Evolutionary conservation across 2,113 vertebrate species (phyloP).

Genomic region (Pelodiscus sinensis): DNA sequence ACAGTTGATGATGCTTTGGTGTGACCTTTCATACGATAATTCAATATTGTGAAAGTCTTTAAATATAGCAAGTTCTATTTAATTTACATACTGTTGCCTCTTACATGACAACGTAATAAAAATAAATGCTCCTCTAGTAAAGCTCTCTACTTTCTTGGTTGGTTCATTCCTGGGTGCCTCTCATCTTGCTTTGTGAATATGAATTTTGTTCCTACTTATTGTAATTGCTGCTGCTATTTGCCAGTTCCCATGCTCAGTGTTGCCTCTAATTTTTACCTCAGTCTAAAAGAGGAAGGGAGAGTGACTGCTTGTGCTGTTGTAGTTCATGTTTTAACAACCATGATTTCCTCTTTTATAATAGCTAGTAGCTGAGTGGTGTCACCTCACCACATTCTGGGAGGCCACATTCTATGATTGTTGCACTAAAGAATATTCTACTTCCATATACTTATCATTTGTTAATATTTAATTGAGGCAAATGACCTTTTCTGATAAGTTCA

Average conservation of each 20-base stretch:
- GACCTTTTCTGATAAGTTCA: not conserved
- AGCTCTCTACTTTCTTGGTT: not conserved
- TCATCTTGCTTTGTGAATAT: not conserved
- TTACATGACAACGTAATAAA: not conserved
- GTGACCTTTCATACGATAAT: not conserved
- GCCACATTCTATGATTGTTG: not conserved
- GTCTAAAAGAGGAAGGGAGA: not conserved
- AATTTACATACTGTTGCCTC: not conserved
- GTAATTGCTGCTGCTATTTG: not conserved
- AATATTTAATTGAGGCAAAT: no score
- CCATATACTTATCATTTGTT: not conserved
- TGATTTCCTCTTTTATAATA: not conserved
- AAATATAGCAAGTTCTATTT: not conserved
- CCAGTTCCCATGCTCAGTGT: not conserved
- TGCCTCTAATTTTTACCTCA: constrained; percentile 1
- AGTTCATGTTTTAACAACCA: not conserved
- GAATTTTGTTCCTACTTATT: not conserved
- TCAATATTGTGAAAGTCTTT: not conserved
- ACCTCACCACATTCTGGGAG: not conserved
- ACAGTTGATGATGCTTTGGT: not conserved
- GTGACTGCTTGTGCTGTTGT: not conserved
- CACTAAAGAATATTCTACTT: not conserved
- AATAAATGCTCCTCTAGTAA: not conserved
- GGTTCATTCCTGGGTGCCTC: not conserved
- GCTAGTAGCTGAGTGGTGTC: not conserved